phyloP scores from a whole-genome alignment of 2,113 vertebrate genomes.

The Ibidorhyncha struthersii region DNA sequence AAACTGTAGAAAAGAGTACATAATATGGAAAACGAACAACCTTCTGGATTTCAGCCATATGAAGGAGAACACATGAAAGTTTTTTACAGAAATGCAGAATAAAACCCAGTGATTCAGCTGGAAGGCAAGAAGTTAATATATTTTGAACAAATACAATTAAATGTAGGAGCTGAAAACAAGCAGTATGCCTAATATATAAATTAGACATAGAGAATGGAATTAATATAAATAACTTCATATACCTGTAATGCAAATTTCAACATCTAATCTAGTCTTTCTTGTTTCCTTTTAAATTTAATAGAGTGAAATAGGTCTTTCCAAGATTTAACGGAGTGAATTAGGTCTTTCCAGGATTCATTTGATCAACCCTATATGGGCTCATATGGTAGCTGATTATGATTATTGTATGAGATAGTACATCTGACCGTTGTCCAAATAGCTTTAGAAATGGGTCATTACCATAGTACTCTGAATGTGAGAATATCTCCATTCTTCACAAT shows the following conservation, averaged over 20 bases:
- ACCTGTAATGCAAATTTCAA: neutral
- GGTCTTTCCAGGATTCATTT: neutral
- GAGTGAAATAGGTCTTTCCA: neutral
- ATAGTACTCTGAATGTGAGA: neutral
- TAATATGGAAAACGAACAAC: neutral
- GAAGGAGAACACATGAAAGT: neutral
- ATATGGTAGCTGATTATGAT: neutral
- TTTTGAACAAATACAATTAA: neutral
- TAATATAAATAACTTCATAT: neutral
- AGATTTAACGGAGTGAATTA: neutral
- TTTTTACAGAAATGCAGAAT: neutral
- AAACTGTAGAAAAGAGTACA: neutral
- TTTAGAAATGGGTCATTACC: neutral
- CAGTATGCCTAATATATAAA: neutral
- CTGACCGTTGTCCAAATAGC: neutral
- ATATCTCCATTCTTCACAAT: neutral
- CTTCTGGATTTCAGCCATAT: neutral
- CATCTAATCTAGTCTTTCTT: neutral
- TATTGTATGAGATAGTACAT: neutral
- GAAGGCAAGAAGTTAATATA: neutral
- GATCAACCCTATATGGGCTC: neutral
- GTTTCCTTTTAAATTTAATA: neutral
- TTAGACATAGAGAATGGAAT: neutral
- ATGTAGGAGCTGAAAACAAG: neutral
- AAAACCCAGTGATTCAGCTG: neutral